phyloP scores from a whole-genome alignment of 2,888 invertebrate genomes.

The Nasonia oneida region DNA sequence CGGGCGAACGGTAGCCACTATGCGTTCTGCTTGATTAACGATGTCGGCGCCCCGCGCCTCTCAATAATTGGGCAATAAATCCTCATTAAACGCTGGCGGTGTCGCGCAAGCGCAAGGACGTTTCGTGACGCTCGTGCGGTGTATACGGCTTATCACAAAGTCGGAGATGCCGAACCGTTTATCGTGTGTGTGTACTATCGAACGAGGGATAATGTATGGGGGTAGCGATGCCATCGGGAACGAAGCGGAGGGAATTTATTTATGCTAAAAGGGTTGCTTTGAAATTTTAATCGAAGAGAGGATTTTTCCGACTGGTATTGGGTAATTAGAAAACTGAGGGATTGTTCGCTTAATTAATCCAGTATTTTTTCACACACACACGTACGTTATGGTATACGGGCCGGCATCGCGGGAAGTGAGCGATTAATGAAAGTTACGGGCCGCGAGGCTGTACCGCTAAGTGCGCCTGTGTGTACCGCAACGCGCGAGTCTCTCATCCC shows the following conservation, averaged over 20 bases:
- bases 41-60: slow-evolving; percentile 9
- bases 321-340: not conserved
- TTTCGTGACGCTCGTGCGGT: slow-evolving; percentile 37
- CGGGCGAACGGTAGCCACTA: not conserved
- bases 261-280: not conserved
- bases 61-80: slow-evolving; percentile 59
- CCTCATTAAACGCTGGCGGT: slow-evolving; percentile 49
- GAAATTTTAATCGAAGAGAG: not conserved
- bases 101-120: slow-evolving; percentile 15
- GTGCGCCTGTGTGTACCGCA: not conserved
- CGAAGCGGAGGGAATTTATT: not conserved
- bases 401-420: not conserved
- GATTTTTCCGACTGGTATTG: not conserved
- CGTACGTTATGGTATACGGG: not conserved
- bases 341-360: not conserved
- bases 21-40: slow-evolving; percentile 16
- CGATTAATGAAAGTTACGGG: slow-evolving; percentile 23
- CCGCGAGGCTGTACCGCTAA: slow-evolving; percentile 11
- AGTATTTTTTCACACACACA: not conserved
- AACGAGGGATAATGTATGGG: slow-evolving; percentile 1
- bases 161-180: slow-evolving; percentile 41
- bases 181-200: not conserved
- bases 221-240: not conserved
- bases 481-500: not conserved
- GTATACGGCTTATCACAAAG: slow-evolving; percentile 35